Percentiles rank a stretch among this genome's conserved stretches.
Conservation (phyloP, 2,888 invertebrate genomes). For the Scaptomyza flava region DNA sequence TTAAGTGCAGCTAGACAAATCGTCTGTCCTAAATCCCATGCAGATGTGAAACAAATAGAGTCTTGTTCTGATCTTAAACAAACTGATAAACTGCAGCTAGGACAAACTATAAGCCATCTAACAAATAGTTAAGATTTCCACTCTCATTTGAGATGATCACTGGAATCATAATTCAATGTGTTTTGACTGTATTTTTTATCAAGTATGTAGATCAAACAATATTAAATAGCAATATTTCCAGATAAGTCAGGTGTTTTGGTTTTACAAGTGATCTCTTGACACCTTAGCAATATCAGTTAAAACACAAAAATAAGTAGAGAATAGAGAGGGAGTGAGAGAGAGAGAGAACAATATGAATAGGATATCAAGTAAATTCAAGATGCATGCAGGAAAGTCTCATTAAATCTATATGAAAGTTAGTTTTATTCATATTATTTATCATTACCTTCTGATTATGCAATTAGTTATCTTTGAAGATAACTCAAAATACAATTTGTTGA, state of each 20-base stretch:
- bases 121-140: background rate
- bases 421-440: background rate
- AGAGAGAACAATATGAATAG: no score
- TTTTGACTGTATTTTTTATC: background rate
- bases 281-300: background rate
- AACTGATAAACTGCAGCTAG: constrained; percentile 1
- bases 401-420: background rate
- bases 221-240: background rate
- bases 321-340: no score
- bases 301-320: background rate
- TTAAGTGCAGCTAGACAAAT: constrained; percentile 38
- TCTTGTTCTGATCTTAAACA: background rate
- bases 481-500: background rate
- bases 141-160: constrained; percentile 1
- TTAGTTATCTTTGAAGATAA: background rate
- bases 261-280: background rate
- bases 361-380: no score
- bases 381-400: no score
- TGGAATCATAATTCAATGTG: constrained; percentile 1
- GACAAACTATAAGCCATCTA: constrained; percentile 5
- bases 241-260: background rate
- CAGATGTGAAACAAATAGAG: constrained; percentile 28
- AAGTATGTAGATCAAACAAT: background rate
- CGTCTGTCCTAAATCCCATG: constrained; percentile 39
- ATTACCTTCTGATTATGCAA: background rate